Evolutionary conservation across 1,140 invertebrate species (phyloP).

Genomic region (Caenorhabditis tropicalis): DNA sequence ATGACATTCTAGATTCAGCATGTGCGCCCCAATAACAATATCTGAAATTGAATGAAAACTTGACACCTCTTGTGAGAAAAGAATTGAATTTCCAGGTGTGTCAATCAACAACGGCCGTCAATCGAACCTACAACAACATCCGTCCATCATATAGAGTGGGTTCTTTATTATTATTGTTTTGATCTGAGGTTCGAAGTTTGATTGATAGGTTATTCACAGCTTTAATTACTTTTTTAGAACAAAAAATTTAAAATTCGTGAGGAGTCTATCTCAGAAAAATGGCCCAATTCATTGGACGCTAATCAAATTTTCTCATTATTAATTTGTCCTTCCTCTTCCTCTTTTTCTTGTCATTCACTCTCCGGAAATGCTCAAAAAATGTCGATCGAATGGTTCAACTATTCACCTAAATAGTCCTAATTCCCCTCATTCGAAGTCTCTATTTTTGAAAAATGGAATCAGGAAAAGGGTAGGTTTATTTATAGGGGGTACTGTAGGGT

Average conservation of each 20-base stretch:
- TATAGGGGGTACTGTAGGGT: too few species aligned
- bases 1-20: neutral
- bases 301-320: too few species aligned
- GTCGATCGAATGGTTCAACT: too few species aligned
- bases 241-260: too few species aligned
- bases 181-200: too few species aligned
- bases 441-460: neutral
- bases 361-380: neutral
- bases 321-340: neutral
- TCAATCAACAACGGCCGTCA: constrained; percentile 31
- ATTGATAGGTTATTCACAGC: too few species aligned
- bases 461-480: neutral
- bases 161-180: neutral
- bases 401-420: too few species aligned
- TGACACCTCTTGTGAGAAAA: neutral
- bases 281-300: too few species aligned
- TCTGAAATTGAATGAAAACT: too few species aligned
- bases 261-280: too few species aligned
- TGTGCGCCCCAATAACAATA: constrained; percentile 50
- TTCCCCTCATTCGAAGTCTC: too few species aligned
- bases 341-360: neutral
- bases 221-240: too few species aligned
- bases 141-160: constrained; percentile 25
- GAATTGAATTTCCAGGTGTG: constrained; percentile 11
- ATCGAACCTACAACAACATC: constrained; percentile 35